These are phyloP conservation scores for Clarias fuscus DNA, from an alignment of 2,797 vertebrate genomes.

Conservation along the genomic window DNA sequence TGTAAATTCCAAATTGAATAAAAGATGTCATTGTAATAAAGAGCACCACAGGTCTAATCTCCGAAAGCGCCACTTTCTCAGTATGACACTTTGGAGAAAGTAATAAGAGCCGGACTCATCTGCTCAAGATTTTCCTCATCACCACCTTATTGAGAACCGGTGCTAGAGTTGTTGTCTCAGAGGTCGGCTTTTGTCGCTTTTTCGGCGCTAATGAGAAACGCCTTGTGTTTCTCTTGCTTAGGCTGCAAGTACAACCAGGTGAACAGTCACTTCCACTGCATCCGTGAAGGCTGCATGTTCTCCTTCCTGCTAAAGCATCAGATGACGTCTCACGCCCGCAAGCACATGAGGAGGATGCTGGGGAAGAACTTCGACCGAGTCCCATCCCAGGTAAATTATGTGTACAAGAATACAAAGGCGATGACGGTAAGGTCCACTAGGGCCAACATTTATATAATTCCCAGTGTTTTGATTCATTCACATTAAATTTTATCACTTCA, in stretches of 20 bases:
- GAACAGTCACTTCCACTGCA: slow-evolving; percentile 99
- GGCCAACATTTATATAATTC: background rate
- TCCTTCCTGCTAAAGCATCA: slow-evolving; percentile 99
- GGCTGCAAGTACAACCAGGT: slow-evolving; percentile 99
- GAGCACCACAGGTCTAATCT: slow-evolving; percentile 83
- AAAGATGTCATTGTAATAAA: slow-evolving; percentile 84
- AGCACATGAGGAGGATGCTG: slow-evolving; percentile 99
- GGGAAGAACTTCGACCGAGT: slow-evolving; percentile 97
- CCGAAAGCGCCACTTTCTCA: slow-evolving; percentile 76
- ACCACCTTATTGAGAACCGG: slow-evolving; percentile 49
- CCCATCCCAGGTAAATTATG: slow-evolving; percentile 84
- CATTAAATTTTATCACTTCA: background rate
- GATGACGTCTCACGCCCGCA: slow-evolving; percentile 98
- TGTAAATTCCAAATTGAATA: slow-evolving; percentile 85
- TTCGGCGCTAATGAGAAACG: slow-evolving; percentile 53
- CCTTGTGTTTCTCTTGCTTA: slow-evolving; percentile 60
- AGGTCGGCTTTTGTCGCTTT: slow-evolving; percentile 34
- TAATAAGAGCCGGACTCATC: slow-evolving; percentile 61
- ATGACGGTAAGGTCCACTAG: background rate
- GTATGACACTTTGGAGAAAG: slow-evolving; percentile 68
- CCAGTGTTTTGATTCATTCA: background rate
- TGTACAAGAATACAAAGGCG: background rate
- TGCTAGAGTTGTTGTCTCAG: slow-evolving; percentile 40
- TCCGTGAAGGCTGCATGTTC: slow-evolving; percentile 97
- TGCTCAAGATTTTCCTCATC: slow-evolving; percentile 51